phyloP scores from a whole-genome alignment of 2,888 invertebrate genomes.

The Trachelus tabidus region DNA sequence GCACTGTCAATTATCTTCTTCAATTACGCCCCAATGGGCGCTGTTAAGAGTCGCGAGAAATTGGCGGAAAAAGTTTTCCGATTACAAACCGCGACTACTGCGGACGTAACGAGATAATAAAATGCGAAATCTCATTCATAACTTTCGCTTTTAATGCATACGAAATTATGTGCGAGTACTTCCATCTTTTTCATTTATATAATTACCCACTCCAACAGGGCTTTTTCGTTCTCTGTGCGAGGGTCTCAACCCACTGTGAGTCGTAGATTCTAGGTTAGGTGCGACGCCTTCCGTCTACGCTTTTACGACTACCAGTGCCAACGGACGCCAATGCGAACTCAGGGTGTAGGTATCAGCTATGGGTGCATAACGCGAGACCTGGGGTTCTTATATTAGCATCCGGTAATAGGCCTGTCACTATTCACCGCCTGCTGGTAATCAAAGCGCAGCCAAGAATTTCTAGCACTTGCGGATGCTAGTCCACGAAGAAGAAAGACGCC shows the following conservation, averaged over 20 bases:
- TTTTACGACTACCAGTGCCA: neutral
- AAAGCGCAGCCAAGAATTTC: conserved; percentile 25
- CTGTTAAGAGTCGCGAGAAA: neutral
- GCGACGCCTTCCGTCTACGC: neutral
- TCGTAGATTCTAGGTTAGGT: neutral
- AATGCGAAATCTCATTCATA: conserved; percentile 44
- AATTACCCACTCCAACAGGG: conserved; percentile 31
- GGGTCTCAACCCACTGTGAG: neutral
- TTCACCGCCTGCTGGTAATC: conserved; percentile 41
- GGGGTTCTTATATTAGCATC: conserved; percentile 44
- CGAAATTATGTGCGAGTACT: conserved; percentile 34
- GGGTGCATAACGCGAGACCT: neutral
- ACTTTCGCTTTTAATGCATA: conserved; percentile 46
- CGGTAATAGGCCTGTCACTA: conserved; percentile 46
- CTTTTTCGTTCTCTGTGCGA: neutral
- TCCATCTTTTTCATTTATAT: conserved; percentile 36
- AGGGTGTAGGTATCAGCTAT: neutral
- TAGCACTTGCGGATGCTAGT: neutral
- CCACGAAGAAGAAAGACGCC: neutral
- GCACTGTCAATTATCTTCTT: neutral
- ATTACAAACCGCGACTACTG: conserved; percentile 5
- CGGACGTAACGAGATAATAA: conserved; percentile 38
- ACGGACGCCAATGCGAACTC: neutral
- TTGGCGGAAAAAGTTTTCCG: neutral
- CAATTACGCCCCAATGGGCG: neutral